A percentile compares a stretch with the other conserved stretches of the same genome.
Evolutionary conservation across 37 sponge, comb jelly and placozoan species (phyloP).

Genomic region (Eunapius fragilis): DNA sequence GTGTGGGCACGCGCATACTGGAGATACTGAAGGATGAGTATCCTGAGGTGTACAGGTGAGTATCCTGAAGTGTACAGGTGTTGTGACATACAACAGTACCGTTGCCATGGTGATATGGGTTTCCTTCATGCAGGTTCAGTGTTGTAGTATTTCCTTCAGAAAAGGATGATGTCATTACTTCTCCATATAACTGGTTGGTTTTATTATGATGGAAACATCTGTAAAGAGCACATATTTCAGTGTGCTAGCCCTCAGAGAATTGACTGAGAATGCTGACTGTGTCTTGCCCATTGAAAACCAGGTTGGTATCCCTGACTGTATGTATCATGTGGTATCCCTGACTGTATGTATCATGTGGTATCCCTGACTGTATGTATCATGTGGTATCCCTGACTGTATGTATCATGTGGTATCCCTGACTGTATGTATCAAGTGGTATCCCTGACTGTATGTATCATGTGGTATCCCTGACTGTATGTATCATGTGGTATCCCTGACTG

Average conservation of each 20-base stretch:
- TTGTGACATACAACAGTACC: background rate
- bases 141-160: conserved; percentile 93
- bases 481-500: no score
- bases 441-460: no score
- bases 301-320: conserved; percentile 30
- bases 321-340: background rate
- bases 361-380: no score
- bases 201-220: background rate
- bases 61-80: no score
- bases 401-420: no score
- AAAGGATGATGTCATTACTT: conserved; percentile 99
- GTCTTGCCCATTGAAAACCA: conserved; percentile 97
- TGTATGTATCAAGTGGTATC: no score
- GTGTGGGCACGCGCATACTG: conserved; percentile 87
- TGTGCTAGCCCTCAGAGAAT: conserved; percentile 84
- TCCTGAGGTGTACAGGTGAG: conserved; percentile 89
- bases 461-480: no score
- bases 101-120: no score
- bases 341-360: background rate
- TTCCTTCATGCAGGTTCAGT: conserved; percentile 62
- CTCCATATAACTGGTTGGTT: conserved; percentile 93
- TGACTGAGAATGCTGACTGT: conserved; percentile 96
- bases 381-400: no score
- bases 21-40: conserved; percentile 86
- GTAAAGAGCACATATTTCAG: conserved; percentile 28